These are phyloP conservation scores for Vanessa tameamea DNA, from an alignment of 1,140 invertebrate genomes.

Conservation along the genomic window DNA sequence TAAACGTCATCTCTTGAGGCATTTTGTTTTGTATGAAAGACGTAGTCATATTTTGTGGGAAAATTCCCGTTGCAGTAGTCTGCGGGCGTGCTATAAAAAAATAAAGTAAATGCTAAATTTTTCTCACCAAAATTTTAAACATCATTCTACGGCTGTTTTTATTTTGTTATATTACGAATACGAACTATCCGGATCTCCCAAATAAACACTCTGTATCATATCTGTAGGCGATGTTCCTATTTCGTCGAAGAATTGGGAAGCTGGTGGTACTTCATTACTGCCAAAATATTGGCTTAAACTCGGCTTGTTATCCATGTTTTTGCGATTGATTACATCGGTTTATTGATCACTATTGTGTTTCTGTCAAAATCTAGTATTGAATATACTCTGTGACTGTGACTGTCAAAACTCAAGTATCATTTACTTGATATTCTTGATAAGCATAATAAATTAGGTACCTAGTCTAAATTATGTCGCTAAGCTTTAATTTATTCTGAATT, in stretches of 20 bases:
- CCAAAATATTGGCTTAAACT: conserved; percentile 77
- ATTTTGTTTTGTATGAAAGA: conserved; percentile 53
- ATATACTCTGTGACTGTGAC: too few relatives aligned
- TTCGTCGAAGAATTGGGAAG: conserved; percentile 77
- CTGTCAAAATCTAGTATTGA: too few relatives aligned
- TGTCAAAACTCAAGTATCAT: too few relatives aligned
- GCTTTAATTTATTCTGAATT: too few relatives aligned
- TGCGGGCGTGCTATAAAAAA: conserved; percentile 34
- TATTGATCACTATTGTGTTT: neutral
- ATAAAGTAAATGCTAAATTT: conserved; percentile 23
- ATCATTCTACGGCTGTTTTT: neutral
- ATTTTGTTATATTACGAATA: conserved; percentile 5
- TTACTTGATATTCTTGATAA: too few relatives aligned
- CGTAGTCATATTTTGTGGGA: conserved; percentile 50
- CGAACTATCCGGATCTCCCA: conserved; percentile 63
- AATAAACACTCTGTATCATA: conserved; percentile 73
- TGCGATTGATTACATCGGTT: conserved; percentile 15
- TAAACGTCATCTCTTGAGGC: conserved; percentile 57
- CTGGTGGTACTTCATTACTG: conserved; percentile 62
- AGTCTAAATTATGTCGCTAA: too few relatives aligned
- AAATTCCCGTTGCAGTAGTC: conserved; percentile 43
- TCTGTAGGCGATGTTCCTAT: conserved; percentile 70
- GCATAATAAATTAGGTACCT: too few relatives aligned
- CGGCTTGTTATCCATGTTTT: conserved; percentile 68
- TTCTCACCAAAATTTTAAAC: neutral